These are phyloP conservation scores for Atta texana DNA, from an alignment of 1,140 invertebrate genomes.

Conservation along the genomic window DNA sequence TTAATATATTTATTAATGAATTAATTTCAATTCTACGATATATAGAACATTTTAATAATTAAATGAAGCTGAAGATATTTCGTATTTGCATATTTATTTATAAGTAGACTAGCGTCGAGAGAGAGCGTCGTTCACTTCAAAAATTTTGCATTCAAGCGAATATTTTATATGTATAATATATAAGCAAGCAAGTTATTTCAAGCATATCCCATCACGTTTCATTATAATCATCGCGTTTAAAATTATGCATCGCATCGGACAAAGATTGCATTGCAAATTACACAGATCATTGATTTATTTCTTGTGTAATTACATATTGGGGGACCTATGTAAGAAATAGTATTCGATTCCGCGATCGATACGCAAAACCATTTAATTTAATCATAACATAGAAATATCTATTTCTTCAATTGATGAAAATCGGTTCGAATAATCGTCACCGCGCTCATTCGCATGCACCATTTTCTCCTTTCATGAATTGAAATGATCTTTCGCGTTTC, in stretches of 20 bases:
- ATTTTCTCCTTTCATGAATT: not conserved
- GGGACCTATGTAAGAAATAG: not conserved
- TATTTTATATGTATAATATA: slow-evolving; percentile 17
- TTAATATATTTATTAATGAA: not conserved
- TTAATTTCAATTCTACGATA: not conserved
- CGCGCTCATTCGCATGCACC: slow-evolving; percentile 1
- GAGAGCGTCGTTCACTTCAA: not conserved
- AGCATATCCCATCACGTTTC: slow-evolving; percentile 13
- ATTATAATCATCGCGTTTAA: slow-evolving; percentile 42
- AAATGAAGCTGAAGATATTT: not conserved
- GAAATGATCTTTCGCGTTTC: not conserved
- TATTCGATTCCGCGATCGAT: not conserved
- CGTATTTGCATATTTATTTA: not conserved
- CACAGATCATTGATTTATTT: slow-evolving; percentile 54
- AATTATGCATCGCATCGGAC: slow-evolving; percentile 36
- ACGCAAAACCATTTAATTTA: not conserved
- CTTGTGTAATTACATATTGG: slow-evolving; percentile 18
- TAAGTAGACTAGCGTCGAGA: not conserved
- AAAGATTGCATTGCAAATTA: slow-evolving; percentile 51
- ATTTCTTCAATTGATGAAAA: slow-evolving; percentile 13
- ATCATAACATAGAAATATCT: not conserved
- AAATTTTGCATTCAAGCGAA: not conserved
- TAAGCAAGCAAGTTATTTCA: not conserved
- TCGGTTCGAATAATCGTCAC: not conserved
- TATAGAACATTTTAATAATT: not conserved